Percentiles rank a stretch among this genome's conserved stretches.
Conservation (phyloP, 1,140 invertebrate genomes). For the Anoplolepis gracilipes region DNA sequence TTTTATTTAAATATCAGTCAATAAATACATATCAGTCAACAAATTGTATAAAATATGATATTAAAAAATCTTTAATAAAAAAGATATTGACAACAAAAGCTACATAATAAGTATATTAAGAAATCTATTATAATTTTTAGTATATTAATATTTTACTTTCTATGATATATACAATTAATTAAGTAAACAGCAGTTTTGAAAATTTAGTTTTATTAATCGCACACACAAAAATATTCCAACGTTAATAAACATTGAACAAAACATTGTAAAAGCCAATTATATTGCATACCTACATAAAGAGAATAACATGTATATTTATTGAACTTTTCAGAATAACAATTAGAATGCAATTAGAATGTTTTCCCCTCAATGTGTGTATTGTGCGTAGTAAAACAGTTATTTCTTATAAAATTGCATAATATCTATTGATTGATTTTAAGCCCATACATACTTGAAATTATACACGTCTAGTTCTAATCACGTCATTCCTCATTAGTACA, state of each 20-base stretch:
- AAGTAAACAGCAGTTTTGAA: neutral
- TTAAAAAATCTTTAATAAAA: neutral
- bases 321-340: neutral
- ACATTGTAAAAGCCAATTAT: neutral
- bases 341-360: too few species aligned
- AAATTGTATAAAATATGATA: neutral
- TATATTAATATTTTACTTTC: neutral
- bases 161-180: neutral
- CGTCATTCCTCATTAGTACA: neutral
- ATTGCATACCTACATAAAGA: neutral
- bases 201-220: neutral
- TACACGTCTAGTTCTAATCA: neutral
- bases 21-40: neutral
- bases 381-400: slow-evolving; percentile 42
- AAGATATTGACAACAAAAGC: neutral
- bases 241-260: neutral
- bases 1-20: neutral
- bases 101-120: neutral
- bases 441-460: neutral
- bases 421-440: neutral
- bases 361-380: slow-evolving; percentile 7
- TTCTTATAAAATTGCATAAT: slow-evolving; percentile 19
- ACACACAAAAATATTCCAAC: neutral
- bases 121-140: neutral
- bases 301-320: neutral